Percentiles rank a stretch among this genome's conserved stretches.
Conservation (phyloP, 2,797 vertebrate genomes). For the Spinus pinus region DNA sequence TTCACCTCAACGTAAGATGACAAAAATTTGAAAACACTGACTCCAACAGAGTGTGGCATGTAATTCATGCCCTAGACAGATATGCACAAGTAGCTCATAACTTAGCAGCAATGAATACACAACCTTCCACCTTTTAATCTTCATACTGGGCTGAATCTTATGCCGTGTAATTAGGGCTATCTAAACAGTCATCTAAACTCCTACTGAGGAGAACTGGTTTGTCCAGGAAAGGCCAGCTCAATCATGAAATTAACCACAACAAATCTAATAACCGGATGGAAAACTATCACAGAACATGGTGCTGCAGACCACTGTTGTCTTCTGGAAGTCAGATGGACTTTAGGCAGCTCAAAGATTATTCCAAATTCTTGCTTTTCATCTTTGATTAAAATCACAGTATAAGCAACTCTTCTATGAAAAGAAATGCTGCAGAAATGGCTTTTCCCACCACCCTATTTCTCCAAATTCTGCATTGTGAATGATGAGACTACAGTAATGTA, state of each 20-base stretch:
- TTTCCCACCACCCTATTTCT: not conserved
- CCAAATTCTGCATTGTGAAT: not conserved
- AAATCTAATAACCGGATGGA: not conserved
- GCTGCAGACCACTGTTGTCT: not conserved
- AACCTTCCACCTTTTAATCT: slow-evolving; percentile 16
- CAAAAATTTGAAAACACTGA: not conserved
- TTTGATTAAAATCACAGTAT: not conserved
- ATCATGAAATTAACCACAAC: slow-evolving; percentile 15
- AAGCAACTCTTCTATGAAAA: not conserved
- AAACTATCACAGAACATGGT: not conserved
- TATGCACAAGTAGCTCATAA: not conserved
- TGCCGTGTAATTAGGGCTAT: slow-evolving; percentile 12
- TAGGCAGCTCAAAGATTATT: not conserved
- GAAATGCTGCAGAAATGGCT: fast-evolving
- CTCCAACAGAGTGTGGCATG: not conserved
- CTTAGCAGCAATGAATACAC: not conserved
- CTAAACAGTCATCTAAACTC: slow-evolving; percentile 56
- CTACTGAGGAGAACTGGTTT: slow-evolving; percentile 47
- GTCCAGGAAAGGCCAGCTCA: slow-evolving; percentile 26
- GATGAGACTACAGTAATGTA: not conserved
- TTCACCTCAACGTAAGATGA: not conserved
- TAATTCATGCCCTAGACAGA: not conserved
- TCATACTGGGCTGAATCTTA: not conserved
- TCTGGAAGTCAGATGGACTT: not conserved
- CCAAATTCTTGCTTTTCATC: not conserved